These are phyloP conservation scores for Agriopis marginaria DNA, from an alignment of 2,888 invertebrate genomes.

Conservation along the genomic window DNA sequence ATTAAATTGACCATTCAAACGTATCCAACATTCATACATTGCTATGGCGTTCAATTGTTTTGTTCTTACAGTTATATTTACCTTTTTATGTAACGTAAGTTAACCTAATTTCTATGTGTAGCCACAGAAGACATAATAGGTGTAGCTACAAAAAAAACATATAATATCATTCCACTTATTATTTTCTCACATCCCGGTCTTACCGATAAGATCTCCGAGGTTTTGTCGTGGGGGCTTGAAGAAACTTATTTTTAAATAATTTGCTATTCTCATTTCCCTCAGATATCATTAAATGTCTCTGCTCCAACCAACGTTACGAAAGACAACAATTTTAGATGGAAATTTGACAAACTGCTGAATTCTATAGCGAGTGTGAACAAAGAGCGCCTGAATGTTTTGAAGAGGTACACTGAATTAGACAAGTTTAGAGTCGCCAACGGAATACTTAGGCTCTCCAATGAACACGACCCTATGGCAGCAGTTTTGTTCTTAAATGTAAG, in stretches of 20 bases:
- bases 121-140: too few relatives aligned
- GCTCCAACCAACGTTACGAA: background rate
- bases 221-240: too few relatives aligned
- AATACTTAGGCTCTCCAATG: background rate
- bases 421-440: background rate
- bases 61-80: background rate
- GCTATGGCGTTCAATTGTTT: background rate
- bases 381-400: conserved; percentile 65
- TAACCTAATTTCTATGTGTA: background rate
- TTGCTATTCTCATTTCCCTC: background rate
- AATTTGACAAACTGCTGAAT: conserved; percentile 8
- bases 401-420: conserved; percentile 54
- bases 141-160: too few relatives aligned
- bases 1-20: background rate
- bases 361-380: conserved; percentile 55
- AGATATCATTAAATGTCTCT: background rate
- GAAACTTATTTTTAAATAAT: too few relatives aligned
- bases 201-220: too few relatives aligned
- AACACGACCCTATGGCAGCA: conserved; percentile 3
- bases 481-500: conserved; percentile 23
- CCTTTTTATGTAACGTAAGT: conserved; percentile 5
- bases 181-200: too few relatives aligned
- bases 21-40: background rate
- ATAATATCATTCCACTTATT: too few relatives aligned
- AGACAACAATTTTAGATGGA: background rate